Percentiles rank a stretch among this genome's conserved stretches.
phyloP scores from a whole-genome alignment of 2,797 vertebrate species.

The Lophius americanus region DNA sequence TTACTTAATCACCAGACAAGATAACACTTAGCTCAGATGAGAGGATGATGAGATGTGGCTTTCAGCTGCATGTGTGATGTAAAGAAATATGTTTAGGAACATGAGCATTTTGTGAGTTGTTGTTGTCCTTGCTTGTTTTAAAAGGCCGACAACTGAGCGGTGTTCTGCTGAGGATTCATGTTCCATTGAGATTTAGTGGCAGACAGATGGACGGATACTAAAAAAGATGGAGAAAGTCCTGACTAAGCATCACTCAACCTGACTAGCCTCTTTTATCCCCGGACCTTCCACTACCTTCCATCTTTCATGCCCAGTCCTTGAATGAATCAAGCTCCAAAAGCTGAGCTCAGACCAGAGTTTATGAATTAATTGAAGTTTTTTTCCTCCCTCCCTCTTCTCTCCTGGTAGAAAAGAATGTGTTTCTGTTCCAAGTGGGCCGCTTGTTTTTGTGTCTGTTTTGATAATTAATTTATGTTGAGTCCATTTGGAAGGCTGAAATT shows the following conservation, averaged over 20 bases:
- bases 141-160: conserved; percentile 42
- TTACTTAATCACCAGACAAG: conserved; percentile 79
- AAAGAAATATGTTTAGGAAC: conserved; percentile 31
- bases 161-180: conserved; percentile 37
- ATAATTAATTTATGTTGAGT: too few species aligned
- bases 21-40: conserved; percentile 64
- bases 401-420: background rate
- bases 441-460: background rate
- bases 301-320: conserved; percentile 30
- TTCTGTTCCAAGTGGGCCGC: conserved; percentile 1
- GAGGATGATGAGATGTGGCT: conserved; percentile 44
- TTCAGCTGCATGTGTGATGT: conserved; percentile 47
- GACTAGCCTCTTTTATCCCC: conserved; percentile 42
- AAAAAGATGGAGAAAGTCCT: conserved; percentile 12
- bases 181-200: conserved; percentile 19
- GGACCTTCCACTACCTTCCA: conserved; percentile 38
- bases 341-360: conserved; percentile 27
- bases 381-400: conserved; percentile 6
- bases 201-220: conserved; percentile 26
- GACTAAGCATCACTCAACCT: conserved; percentile 40
- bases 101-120: conserved; percentile 10
- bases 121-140: conserved; percentile 30
- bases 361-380: conserved; percentile 60
- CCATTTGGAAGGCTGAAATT: background rate
- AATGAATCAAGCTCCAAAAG: conserved; percentile 57